phyloP scores from a whole-genome alignment of 30 jellyfish, hydroid and myxozoan species.

The Sanderia malayensis region DNA sequence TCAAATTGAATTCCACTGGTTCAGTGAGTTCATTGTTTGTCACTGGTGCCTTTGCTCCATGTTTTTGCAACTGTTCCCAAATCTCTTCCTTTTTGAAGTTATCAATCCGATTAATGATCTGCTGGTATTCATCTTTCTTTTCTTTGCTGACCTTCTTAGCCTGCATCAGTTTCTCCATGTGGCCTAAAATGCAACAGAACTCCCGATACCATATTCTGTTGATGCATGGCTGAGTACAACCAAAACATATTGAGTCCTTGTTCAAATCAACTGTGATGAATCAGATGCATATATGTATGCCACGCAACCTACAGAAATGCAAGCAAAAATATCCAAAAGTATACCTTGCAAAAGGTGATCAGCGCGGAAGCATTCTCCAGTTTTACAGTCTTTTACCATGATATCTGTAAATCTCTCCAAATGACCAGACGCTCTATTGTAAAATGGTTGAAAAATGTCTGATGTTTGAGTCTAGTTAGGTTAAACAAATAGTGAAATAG shows the following conservation, averaged over 20 bases:
- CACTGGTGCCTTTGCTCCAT: conserved; percentile 92
- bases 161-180: conserved; percentile 83
- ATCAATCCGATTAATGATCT: conserved; percentile 78
- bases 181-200: too few relatives aligned
- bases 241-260: too few relatives aligned
- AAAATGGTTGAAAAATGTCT: too few relatives aligned
- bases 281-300: too few relatives aligned
- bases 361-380: conserved; percentile 98
- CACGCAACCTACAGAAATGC: too few relatives aligned
- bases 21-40: conserved; percentile 90
- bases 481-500: too few relatives aligned
- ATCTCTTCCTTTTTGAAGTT: conserved; percentile 80
- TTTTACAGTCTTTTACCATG: conserved; percentile 85
- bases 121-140: conserved; percentile 75
- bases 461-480: too few relatives aligned
- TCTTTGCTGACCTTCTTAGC: conserved; percentile 67
- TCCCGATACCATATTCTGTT: too few relatives aligned
- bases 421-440: conserved; percentile 98
- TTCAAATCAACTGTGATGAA: too few relatives aligned
- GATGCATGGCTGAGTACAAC: too few relatives aligned
- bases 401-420: conserved; percentile 95
- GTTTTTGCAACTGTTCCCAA: conserved; percentile 79
- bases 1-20: conserved; percentile 94
- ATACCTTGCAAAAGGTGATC: conserved; percentile 96
- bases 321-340: too few relatives aligned